Base-by-base conservation (phyloP, 2,888 invertebrate genomes). In the Oscheius sp. region DNA sequence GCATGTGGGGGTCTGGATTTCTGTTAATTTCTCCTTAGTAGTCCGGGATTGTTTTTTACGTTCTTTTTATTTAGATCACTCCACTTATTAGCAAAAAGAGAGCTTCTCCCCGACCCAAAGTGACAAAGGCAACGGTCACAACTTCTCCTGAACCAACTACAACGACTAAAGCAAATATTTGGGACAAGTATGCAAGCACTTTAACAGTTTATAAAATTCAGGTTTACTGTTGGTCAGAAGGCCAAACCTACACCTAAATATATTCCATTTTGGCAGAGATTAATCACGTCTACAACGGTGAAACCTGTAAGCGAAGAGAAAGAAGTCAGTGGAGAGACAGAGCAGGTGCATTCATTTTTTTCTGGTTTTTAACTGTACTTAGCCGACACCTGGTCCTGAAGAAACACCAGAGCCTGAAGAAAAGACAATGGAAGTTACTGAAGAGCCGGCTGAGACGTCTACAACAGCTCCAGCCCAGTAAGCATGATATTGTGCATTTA, bases 201-300 rank as follows among this genome's bases (percentile, higher is more conserved):
- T n/a, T n/a, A n/a, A n/a, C n/a, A n/a, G n/a, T 32, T n/a, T 38
- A 26, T 26, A 20, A n/a, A 4, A 38, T 33, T 59, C 54, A 79
- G 81, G 22, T 81, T 80, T 72, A 81, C 81, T n/a, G 71, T 80
- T 17, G 78, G 77, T 59, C 71, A 73, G 50, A 81, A 77, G 63
- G 78, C 71, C 30, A 77, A 77, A 67, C 73, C 79, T 32, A 80
- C 79, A 17, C 78, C 80, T 38, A 82, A 81, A 67, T 80, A 80
- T 63, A 80, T 84, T 62, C 84, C 84, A 47, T 83, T 83, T 68
- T 84, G 84, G 84, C 84, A 84, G 64, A 68, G 79, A 44, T 74
- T 84, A 14, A 68, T 84, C 65, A 68, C 75, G 30, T 78, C 77
- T 33, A 77, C 80, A 22, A 71, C 72, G 44, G 20, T 33, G 22